Conservation (phyloP, 2,888 invertebrate genomes). For the Cheiracanthium punctorium region DNA sequence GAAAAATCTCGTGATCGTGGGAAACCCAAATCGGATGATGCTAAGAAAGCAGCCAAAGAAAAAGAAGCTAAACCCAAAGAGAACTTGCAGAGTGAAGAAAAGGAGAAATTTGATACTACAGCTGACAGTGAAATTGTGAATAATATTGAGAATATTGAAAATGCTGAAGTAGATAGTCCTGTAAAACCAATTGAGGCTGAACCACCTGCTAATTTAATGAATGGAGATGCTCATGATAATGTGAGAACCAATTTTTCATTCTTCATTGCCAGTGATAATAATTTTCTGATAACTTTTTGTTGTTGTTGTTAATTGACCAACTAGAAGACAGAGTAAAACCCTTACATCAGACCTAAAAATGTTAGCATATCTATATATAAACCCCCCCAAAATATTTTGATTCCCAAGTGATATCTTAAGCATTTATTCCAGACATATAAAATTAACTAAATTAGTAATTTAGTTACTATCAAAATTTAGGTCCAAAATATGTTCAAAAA, state of each 20-base stretch:
- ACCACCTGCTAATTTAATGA: slow-evolving; percentile 34
- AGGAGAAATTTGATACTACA: slow-evolving; percentile 72
- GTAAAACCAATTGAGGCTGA: background rate
- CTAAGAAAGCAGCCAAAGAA: slow-evolving; percentile 63
- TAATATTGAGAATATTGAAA: slow-evolving; percentile 38
- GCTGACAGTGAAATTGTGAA: slow-evolving; percentile 73
- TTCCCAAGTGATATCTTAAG: too few relatives aligned
- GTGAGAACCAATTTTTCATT: slow-evolving; percentile 9
- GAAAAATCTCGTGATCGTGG: slow-evolving; percentile 51
- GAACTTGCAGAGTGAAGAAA: slow-evolving; percentile 57
- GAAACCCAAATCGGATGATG: slow-evolving; percentile 45
- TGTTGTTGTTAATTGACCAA: too few relatives aligned
- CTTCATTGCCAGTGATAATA: too few relatives aligned
- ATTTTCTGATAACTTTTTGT: too few relatives aligned
- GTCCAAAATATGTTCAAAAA: too few relatives aligned
- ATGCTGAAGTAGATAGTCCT: background rate
- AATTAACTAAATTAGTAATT: too few relatives aligned
- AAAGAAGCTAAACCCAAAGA: slow-evolving; percentile 65
- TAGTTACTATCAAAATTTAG: too few relatives aligned
- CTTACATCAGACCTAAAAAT: too few relatives aligned
- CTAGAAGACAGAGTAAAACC: too few relatives aligned
- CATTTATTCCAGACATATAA: too few relatives aligned
- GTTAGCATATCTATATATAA: too few relatives aligned
- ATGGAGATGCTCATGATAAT: slow-evolving; percentile 40
- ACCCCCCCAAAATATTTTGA: too few relatives aligned